A percentile compares a stretch with the other conserved stretches of the same genome.
phyloP scores from a whole-genome alignment of 2,888 invertebrate genomes.

The Eretmocerus hayati region DNA sequence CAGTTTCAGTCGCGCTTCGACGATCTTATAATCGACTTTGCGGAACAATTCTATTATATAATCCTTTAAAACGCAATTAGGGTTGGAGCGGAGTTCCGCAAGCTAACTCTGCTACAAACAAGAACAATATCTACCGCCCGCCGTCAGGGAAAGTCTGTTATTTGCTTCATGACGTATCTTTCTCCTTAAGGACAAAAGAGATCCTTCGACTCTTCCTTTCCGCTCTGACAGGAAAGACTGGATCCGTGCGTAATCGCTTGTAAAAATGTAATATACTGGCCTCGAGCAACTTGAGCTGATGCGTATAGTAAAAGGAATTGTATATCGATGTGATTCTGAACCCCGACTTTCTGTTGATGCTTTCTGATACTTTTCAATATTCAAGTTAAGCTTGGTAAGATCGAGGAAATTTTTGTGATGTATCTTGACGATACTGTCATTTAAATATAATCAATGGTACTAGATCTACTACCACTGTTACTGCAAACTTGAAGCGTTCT shows the following conservation, averaged over 20 bases:
- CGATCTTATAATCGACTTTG: conserved; percentile 42
- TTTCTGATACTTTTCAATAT: background rate
- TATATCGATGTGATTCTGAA: conserved; percentile 5
- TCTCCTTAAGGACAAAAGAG: background rate
- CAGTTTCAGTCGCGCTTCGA: conserved; percentile 1
- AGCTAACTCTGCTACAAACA: conserved; percentile 35
- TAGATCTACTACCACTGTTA: too few species aligned
- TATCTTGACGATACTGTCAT: too few species aligned
- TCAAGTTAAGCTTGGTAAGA: too few species aligned
- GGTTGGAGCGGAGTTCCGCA: conserved; percentile 10
- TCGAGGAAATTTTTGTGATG: too few species aligned
- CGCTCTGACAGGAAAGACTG: background rate
- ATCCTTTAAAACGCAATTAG: conserved; percentile 44
- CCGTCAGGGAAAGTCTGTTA: background rate
- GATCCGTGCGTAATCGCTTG: conserved; percentile 36
- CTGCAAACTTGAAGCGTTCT: too few species aligned
- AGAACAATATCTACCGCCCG: conserved; percentile 16
- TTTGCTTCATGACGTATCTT: background rate
- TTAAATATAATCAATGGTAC: too few species aligned
- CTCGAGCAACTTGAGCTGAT: conserved; percentile 33
- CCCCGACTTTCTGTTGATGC: background rate
- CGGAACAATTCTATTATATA: conserved; percentile 41
- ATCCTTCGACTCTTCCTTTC: background rate
- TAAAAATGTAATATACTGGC: conserved; percentile 43
- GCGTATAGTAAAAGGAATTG: background rate